Base-by-base conservation (phyloP, 2,797 vertebrate species). In the Sandelia bainsii region DNA sequence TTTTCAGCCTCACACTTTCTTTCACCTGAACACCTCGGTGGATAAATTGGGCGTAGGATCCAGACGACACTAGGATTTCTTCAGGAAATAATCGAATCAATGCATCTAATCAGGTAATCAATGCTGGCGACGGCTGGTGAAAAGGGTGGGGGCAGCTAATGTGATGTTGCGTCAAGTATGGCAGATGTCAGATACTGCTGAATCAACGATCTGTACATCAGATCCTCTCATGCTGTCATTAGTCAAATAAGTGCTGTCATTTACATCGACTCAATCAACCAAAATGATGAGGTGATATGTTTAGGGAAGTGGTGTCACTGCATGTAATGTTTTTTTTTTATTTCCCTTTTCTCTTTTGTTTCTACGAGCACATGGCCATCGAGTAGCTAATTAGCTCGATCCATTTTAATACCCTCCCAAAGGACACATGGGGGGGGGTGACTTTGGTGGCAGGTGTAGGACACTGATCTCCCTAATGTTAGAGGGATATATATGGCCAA, bases 351-450 rank as follows among this genome's bases (percentile, higher is more conserved):
- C 22, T 45, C 23, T 45, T 60, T 73, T 16, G 10, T 58, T 87
- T 81, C 79, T 75, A 77, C 3, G 16, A 70, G 89, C 62, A 72
- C 86, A 81, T 68, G 85, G 87, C 86, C 87, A 82, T 86, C 91
- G 69, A 87, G 93, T 94, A 91, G 94, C 93, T 96, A 96, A 96
- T 96, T 96, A 95, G 89, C 89, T 91, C 86, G 93, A 96, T 96
- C 94, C 93, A 95, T 94, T 95, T 96, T 95, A 95, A 96, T 92
- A 94, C 90, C 82, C 84, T 94, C 75, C 88, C 94, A 84, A n/a
- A 87, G 87, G 92, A 89, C 72, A 93, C 87, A 91, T 93, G 87
- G 70, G 87, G 17, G 93, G 89, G 81, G 78, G 87, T 16, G 81
- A 96, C 88, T 91, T 94, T 94, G 90, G 86, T 92, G 90, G 93